Base-by-base conservation (phyloP, 2,113 vertebrate species). In the Brachyistius frenatus region DNA sequence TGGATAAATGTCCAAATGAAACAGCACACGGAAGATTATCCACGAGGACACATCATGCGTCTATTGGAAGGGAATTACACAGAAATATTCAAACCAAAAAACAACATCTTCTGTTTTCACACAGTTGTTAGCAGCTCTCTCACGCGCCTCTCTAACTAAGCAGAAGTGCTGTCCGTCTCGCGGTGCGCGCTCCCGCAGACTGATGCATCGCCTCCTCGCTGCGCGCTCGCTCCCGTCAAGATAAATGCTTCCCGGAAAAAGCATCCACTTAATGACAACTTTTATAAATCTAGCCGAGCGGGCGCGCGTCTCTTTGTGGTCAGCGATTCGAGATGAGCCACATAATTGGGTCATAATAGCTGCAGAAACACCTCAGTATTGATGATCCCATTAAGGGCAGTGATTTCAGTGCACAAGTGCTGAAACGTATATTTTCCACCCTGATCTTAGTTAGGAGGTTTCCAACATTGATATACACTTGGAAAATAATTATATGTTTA, bases 251-350 rank as follows among this genome's bases (percentile, higher is more conserved):
- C 80, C 47, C 68, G 64, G 82, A 92, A 94, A 94, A 92, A 93
- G 15, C 52, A 10, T 80, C 93, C 94, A 90, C 92, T 95, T 95
- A 96, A 95, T 94, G 93, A 93, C 94, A 94, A 95, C 91, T 95
- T 95, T 95, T 94, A 95, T 95, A 94, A 94, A 96, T 94, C 87
- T 93, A 89, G 87, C 88, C 86, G 78, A 88, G 88, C 76, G 88
- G 89, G 84, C 74, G 93, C 85, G 80, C 83, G 92, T 92, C 87
- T 91, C 87, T 92, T 86, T 94, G 94, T 94, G 95, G 94, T 94
- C 95, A 95, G 93, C 94, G 90, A 95, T 86, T 95, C 93, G 94
- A 94, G 93, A 95, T 93, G 92, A 94, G 92, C 71, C 90, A 84
- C 89, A 92, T 94, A 93, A 94, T 95, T 93, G 93, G 91, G 88